Percentiles rank a stretch among this genome's conserved stretches.
These are phyloP conservation scores for Cheilosia soror DNA, from an alignment of 2,888 invertebrate genomes.

Conservation along the genomic window DNA sequence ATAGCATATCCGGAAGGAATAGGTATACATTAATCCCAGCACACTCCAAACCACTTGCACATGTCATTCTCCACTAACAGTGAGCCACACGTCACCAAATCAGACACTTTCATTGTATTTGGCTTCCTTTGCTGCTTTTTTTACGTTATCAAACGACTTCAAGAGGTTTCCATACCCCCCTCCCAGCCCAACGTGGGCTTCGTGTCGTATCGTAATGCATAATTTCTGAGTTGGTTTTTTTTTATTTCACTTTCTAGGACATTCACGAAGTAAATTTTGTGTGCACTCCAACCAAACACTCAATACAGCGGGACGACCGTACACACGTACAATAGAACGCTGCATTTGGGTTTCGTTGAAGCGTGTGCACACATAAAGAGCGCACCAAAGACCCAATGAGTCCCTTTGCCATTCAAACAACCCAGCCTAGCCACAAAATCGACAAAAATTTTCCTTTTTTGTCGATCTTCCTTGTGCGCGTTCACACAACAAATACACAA, in stretches of 20 bases:
- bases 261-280: constrained; percentile 36
- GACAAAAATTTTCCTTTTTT: neutral
- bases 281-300: constrained; percentile 17
- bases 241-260: constrained; percentile 62
- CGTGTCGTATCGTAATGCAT: constrained; percentile 33
- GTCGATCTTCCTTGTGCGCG: constrained; percentile 18
- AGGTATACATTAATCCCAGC: constrained; percentile 9
- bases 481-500: constrained; percentile 49
- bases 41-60: constrained; percentile 12
- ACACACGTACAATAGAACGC: constrained; percentile 28
- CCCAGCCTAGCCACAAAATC: constrained; percentile 23
- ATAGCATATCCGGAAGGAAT: neutral
- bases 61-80: constrained; percentile 5
- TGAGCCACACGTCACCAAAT: constrained; percentile 35
- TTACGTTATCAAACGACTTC: constrained; percentile 37
- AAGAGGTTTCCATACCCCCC: constrained; percentile 5
- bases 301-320: neutral
- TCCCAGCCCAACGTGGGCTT: neutral
- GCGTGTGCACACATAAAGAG: constrained; percentile 67
- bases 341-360: constrained; percentile 47
- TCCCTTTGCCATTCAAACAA: constrained; percentile 19
- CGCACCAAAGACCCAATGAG: neutral
- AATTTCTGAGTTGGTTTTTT: constrained; percentile 48
- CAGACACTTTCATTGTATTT: constrained; percentile 45
- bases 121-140: constrained; percentile 13